phyloP scores from a whole-genome alignment of 2,888 invertebrate genomes.

The Machimus rusticus region DNA sequence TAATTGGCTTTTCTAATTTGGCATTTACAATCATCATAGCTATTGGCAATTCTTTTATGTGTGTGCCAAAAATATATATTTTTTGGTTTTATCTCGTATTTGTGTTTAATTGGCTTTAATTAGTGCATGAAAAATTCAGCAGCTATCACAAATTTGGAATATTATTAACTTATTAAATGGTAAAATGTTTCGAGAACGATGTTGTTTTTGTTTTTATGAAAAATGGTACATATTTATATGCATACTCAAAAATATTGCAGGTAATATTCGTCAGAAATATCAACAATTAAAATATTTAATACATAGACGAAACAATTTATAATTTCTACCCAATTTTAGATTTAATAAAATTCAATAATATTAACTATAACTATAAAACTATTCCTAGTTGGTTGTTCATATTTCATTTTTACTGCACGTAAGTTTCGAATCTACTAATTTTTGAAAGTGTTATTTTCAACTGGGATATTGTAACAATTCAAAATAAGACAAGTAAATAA shows the following conservation, averaged over 20 bases:
- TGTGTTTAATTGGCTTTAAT: neutral
- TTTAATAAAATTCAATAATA: too few relatives aligned
- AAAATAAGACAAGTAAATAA: too few relatives aligned
- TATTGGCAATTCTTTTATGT: neutral
- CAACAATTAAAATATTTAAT: too few relatives aligned
- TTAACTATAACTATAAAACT: too few relatives aligned
- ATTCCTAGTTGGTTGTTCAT: too few relatives aligned
- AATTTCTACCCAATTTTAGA: neutral
- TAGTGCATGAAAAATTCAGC: neutral
- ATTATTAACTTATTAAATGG: neutral
- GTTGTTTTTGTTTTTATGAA: neutral
- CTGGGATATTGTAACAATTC: too few relatives aligned
- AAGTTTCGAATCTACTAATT: too few relatives aligned
- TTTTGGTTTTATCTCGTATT: neutral
- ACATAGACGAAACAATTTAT: neutral
- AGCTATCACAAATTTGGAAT: neutral
- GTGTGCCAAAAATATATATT: neutral
- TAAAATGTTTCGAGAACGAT: neutral
- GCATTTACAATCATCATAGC: conserved; percentile 24
- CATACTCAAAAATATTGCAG: neutral
- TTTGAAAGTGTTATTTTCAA: too few relatives aligned
- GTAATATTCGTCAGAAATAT: neutral
- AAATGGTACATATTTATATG: neutral
- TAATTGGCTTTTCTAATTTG: conserved; percentile 43
- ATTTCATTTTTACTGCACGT: too few relatives aligned